Conservation (phyloP, 2,113 vertebrate species). For the Actenoides hombroni region DNA sequence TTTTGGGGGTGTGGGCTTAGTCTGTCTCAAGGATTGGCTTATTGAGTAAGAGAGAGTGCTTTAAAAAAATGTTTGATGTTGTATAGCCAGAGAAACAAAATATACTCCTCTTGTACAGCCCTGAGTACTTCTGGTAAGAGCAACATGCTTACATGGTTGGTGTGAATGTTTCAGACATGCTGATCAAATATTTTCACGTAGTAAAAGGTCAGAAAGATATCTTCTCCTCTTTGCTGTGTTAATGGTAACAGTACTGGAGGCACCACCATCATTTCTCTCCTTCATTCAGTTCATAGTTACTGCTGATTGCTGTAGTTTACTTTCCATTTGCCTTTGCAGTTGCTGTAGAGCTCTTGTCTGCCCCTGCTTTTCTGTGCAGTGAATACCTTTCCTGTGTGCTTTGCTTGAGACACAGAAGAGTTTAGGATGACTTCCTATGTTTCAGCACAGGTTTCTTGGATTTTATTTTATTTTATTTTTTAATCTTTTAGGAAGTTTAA, state of each 20-base stretch:
- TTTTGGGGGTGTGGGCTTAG: neutral
- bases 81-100: neutral
- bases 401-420: neutral
- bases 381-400: neutral
- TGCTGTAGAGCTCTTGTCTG: neutral
- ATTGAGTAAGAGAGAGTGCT: neutral
- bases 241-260: neutral
- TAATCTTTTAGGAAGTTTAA: neutral
- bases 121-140: neutral
- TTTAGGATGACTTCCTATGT: neutral
- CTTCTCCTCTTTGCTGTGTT: neutral
- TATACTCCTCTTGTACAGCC: neutral
- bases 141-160: neutral
- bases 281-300: neutral
- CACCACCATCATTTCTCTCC: neutral
- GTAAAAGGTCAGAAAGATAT: neutral
- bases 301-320: neutral
- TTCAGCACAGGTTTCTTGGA: neutral
- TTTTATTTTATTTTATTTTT: neutral
- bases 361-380: neutral
- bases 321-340: neutral
- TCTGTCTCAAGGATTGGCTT: slow-evolving; percentile 19
- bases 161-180: neutral
- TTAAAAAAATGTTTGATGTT: neutral
- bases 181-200: neutral